A percentile compares a stretch with the other conserved stretches of the same genome.
phyloP scores from a whole-genome alignment of 2,797 vertebrate species.

The Micropoecilia bifurca region DNA sequence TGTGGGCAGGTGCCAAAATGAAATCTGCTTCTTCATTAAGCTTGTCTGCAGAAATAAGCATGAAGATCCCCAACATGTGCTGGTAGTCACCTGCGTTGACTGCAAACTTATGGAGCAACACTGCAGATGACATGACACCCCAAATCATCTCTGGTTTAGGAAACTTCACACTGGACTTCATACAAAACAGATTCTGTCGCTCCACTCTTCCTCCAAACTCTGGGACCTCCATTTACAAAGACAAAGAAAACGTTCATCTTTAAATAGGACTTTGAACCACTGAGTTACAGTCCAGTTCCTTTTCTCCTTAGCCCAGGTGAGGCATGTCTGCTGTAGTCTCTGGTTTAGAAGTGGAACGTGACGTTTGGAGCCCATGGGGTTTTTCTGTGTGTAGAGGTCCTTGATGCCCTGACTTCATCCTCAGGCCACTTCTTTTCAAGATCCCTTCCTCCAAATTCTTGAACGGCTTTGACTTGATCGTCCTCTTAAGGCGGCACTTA shows the following conservation, averaged over 20 bases:
- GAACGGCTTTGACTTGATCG: no score
- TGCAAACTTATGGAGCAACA: background rate
- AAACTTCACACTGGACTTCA: background rate
- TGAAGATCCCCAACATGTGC: background rate
- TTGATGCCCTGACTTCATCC: background rate
- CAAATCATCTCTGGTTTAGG: background rate
- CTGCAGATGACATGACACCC: background rate
- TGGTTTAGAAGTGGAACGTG: background rate
- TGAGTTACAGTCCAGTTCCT: background rate
- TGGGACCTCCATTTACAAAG: background rate
- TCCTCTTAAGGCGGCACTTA: background rate
- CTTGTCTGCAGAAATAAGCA: background rate
- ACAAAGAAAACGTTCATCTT: background rate
- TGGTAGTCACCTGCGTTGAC: background rate
- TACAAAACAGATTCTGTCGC: background rate
- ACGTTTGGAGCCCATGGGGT: background rate
- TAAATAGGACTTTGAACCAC: background rate
- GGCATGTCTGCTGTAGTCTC: no score
- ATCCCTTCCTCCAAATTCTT: background rate
- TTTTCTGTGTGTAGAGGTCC: background rate
- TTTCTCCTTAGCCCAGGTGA: no score
- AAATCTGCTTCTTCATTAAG: background rate
- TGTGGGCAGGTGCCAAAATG: background rate
- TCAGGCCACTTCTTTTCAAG: background rate
- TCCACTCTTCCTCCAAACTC: background rate